Conservation (phyloP, 2,113 vertebrate species). For the Alligator mississippiensis region DNA sequence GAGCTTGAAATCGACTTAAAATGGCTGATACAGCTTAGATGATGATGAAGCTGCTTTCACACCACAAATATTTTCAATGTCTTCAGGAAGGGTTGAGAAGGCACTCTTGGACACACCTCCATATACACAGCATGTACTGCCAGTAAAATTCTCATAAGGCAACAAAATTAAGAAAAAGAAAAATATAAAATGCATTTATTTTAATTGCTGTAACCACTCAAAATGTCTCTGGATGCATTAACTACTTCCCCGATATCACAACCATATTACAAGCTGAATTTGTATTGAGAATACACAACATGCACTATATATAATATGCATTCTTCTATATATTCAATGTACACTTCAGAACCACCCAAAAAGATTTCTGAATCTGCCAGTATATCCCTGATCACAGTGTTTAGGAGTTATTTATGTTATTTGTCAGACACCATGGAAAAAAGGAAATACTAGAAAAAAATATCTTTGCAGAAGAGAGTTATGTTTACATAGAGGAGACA, state of each 20-base stretch:
- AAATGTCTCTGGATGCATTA: neutral
- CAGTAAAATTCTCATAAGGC: neutral
- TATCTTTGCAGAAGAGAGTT: neutral
- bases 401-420: neutral
- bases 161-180: neutral
- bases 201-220: neutral
- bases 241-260: neutral
- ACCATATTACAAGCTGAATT: neutral
- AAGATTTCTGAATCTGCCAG: neutral
- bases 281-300: neutral
- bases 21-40: neutral
- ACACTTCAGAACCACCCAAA: neutral
- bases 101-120: neutral
- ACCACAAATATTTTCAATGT: neutral
- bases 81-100: neutral
- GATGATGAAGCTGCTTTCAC: neutral
- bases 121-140: neutral
- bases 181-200: neutral
- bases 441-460: neutral
- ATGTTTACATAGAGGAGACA: neutral
- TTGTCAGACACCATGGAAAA: neutral
- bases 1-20: neutral
- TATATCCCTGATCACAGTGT: neutral
- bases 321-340: neutral
- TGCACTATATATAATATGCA: accelerated